Evolutionary conservation across 2,113 vertebrate species (phyloP), one percentile per base, ranked within the genome.

Genomic region (Bagarius yarrelli): DNA sequence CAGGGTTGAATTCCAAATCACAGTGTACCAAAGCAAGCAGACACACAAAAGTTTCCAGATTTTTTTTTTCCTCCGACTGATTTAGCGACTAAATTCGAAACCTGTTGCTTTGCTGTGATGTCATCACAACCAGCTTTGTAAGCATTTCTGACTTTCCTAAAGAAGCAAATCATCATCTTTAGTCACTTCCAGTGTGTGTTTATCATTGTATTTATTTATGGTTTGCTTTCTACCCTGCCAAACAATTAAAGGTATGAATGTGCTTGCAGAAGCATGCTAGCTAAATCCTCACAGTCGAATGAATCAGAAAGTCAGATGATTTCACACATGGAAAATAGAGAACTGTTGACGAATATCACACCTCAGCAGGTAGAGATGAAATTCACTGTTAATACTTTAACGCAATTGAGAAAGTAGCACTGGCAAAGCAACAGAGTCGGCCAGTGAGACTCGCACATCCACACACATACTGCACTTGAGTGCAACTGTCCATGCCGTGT

Each of bases 401-500:
- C 0, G 23, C 36, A 59, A 30, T 21, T 76, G n/a, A 67, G 30
- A 76, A 30, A 40, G 59, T 25, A 30, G 60, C 34, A 66, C 18
- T 57, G 60, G 60, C 60, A 67, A 47, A 67, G 30, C 32, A 25
- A 40, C 12, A 27, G 15, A 64, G 72, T n/a, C 19, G 1, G 61
- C 63, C 52, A 25, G 13, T 4, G 13, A 84, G 60, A 81, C 60
- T 32, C 56, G n/a, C n/a, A 85, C 30, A 81, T 19, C n/a, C 55
- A 27, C 52, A 55, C 55, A 73, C 32, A 78, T 60, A 70, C 36
- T 80, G 80, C 56, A 25, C 57, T 81, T 86, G 36, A 85, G 87
- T 87, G 88, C 85, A 90, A 91, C 86, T 92, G 88, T 91, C 76
- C 84, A 47, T 78, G 59, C 52, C 76, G 30, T 89, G 89, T 90